A percentile compares a stretch with the other conserved stretches of the same genome.
Evolutionary conservation across 2,888 invertebrate genomes (phyloP).

Genomic region (Scaptodrosophila latifasciaeformis): DNA sequence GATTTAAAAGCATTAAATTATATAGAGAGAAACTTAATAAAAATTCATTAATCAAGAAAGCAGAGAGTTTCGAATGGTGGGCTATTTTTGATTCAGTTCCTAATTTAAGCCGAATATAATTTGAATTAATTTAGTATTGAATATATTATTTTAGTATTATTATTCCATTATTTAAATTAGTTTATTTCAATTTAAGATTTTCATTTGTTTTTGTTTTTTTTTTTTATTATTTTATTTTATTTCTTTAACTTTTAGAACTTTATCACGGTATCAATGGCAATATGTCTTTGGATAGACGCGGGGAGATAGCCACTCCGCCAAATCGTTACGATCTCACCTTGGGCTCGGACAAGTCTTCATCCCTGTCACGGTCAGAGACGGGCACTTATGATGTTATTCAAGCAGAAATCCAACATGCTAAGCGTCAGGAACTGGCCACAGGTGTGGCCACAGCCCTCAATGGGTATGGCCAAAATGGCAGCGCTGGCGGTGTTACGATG

Average conservation of each 20-base stretch:
- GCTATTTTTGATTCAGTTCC: neutral
- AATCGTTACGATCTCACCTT: slow-evolving; percentile 73
- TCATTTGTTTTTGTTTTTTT: neutral
- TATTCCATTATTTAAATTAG: too few relatives aligned
- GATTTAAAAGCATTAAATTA: slow-evolving; percentile 55
- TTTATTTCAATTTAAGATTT: slow-evolving; percentile 1
- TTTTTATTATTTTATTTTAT: slow-evolving; percentile 6
- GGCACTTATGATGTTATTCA: slow-evolving; percentile 74
- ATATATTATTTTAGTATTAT: neutral
- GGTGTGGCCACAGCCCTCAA: slow-evolving; percentile 62
- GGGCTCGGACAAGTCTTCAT: slow-evolving; percentile 75
- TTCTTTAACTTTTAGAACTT: slow-evolving; percentile 52
- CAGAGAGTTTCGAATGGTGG: slow-evolving; percentile 4
- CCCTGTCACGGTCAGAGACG: slow-evolving; percentile 74
- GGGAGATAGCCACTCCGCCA: slow-evolving; percentile 64
- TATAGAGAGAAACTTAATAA: slow-evolving; percentile 63
- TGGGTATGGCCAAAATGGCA: slow-evolving; percentile 56
- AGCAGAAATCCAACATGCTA: slow-evolving; percentile 73
- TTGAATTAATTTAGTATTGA: neutral
- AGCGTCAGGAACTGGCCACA: slow-evolving; percentile 65
- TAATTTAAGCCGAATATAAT: too few relatives aligned
- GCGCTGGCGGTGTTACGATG: slow-evolving; percentile 11
- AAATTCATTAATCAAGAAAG: slow-evolving; percentile 63
- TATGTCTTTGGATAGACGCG: slow-evolving; percentile 74
- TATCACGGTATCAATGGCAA: slow-evolving; percentile 75